Conservation (phyloP, 2,888 invertebrate species). For the Drosophila kanekoi region DNA sequence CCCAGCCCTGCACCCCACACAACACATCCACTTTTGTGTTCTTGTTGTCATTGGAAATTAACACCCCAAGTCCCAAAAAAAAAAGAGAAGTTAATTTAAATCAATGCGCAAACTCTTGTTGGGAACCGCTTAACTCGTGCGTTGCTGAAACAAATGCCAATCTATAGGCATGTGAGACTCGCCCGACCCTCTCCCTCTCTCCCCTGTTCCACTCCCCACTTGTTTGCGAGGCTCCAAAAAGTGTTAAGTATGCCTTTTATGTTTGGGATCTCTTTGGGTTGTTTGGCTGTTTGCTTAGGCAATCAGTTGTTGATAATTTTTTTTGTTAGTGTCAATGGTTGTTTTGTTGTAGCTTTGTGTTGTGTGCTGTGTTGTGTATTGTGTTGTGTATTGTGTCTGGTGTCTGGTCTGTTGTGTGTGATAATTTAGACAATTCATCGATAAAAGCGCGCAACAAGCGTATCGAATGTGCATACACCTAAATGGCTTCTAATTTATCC, state of each 20-base stretch:
- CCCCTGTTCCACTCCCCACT: constrained; percentile 25
- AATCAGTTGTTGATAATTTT: constrained; percentile 79
- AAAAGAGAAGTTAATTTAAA: constrained; percentile 67
- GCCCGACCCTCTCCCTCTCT: constrained; percentile 2
- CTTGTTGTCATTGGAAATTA: constrained; percentile 70
- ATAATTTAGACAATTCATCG: constrained; percentile 76
- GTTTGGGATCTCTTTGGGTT: constrained; percentile 45
- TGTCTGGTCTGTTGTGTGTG: constrained; percentile 61
- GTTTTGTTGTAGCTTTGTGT: constrained; percentile 38
- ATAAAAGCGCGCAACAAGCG: constrained; percentile 76
- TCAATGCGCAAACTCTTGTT: constrained; percentile 72
- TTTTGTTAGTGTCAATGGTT: constrained; percentile 69
- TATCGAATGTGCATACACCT: constrained; percentile 56
- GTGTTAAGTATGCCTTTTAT: constrained; percentile 75
- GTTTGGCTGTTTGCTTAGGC: constrained; percentile 66
- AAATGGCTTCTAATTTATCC: constrained; percentile 49
- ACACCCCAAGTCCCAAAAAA: constrained; percentile 51
- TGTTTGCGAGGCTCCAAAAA: constrained; percentile 80
- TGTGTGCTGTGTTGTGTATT: constrained; percentile 28
- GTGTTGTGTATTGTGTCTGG: constrained; percentile 19
- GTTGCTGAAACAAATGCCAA: constrained; percentile 79
- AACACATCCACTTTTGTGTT: constrained; percentile 22
- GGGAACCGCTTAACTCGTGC: constrained; percentile 68
- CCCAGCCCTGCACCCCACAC: too few relatives aligned
- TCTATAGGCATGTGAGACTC: constrained; percentile 33